Base-by-base conservation (phyloP, 2,113 vertebrate genomes). In the Thunnus maccoyii region DNA sequence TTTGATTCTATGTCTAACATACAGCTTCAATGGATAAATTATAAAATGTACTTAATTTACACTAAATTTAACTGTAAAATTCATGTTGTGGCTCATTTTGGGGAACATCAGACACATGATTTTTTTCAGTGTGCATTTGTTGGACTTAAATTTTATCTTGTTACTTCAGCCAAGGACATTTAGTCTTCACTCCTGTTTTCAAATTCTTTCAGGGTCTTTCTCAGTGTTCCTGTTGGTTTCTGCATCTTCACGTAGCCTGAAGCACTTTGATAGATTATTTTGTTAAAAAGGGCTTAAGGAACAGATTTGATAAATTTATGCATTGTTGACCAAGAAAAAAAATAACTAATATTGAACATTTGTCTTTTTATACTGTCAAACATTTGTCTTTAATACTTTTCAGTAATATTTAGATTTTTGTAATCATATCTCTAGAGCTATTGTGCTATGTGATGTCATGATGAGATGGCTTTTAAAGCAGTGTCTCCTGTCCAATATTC, bases 201-300 rank as follows among this genome's bases (percentile, higher is more conserved):
- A 13, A 16, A 58, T 64, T 78, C 44, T 52, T 62, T 64, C 63
- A 51, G 52, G 54, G 22, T 78, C 46, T 60, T 18, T 44, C 54
- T 54, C 60, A 58, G 47, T 84, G 65, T 85, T 71, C 66, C 17
- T 30, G 1, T 77, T 52, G 9, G 15, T 51, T 74, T 80, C 55
- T 77, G 57, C 41, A 16, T 63, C 66, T 83, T 67, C 64, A 44
- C 77, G 48, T 83, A 70, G 78, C 81, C 83, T 76, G 27, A 85
- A 90, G 85, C 88, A 91, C 90, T 89, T 89, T 89, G 66, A 82
- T 78, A 72, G 63, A 80, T 76, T 75, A 71, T 86, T 84, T 89
- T 72, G 78, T 71, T 83, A 64, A 88, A 87, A 89, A 91, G 85
- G 83, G 86, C 86, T 86, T 82, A 15, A 65, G 56, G 72, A 88